Evolutionary conservation across 2,888 invertebrate genomes (phyloP), one percentile per base, ranked within the genome.

Genomic region (Acheta domesticus): DNA sequence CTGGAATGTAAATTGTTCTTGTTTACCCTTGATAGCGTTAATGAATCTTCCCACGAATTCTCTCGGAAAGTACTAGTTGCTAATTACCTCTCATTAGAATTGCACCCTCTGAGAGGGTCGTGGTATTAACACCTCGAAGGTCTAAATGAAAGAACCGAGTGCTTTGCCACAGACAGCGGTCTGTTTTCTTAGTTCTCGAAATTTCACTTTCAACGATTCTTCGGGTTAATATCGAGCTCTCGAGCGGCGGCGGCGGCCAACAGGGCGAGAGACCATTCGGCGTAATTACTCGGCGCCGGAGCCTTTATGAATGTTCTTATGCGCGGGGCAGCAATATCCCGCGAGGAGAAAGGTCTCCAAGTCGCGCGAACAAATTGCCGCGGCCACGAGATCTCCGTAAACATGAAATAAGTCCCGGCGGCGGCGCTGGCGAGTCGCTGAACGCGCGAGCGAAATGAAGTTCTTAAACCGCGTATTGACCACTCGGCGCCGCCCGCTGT

Each of bases 171-270:
- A 5, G 36, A 36, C 36, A 36, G 36, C 36, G 36, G 16, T 62
- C 62, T 62, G n/a, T 62, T 62, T 62, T 14, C 62, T 62, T 62
- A 14, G 62, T 62, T 62, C 62, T 19, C 62, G n/a, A 62, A 62
- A 62, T 62, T 62, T 62, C 14, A 62, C 62, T 62, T 62, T 62
- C 62, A 62, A 62, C n/a, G 62, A 62, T 62, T 62, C n/a, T n/a
- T 14, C n/a, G 62, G 62, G 62, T 14, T 62, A 62, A 62, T 62
- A 62, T 62, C n/a, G 62, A n/a, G n/a, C n/a, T 8, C n/a, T 12
- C 62, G 62, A 62, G 62, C 16, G 62, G 62, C 62, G 62, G 62
- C 62, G n/a, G 16, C 14, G 62, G 16, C 16, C 14, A 62, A 12
- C 62, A 19, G n/a, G 62, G 14, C 62, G 62, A 12, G 4, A 23